A percentile compares a stretch with the other conserved stretches of the same genome.
phyloP scores from a whole-genome alignment of 2,888 invertebrate species.

The Creontiades dilutus region DNA sequence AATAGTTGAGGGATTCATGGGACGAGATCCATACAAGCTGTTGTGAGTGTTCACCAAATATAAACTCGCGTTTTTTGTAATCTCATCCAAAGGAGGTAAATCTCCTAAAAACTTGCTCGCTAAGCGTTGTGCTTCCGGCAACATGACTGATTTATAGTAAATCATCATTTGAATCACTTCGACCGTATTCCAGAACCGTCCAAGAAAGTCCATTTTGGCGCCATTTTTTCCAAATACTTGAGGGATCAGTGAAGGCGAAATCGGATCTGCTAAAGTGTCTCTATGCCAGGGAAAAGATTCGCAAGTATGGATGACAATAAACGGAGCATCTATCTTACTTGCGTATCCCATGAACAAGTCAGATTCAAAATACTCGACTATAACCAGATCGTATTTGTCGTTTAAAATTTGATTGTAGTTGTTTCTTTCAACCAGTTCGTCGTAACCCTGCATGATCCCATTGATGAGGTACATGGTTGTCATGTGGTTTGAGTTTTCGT shows the following conservation, averaged over 20 bases:
- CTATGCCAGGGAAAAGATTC: conserved; percentile 83
- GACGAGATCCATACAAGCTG: conserved; percentile 78
- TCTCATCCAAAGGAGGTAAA: conserved; percentile 78
- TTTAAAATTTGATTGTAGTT: conserved; percentile 58
- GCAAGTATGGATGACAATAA: conserved; percentile 82
- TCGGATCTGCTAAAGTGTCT: conserved; percentile 81
- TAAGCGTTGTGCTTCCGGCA: conserved; percentile 60
- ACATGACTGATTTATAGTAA: conserved; percentile 77
- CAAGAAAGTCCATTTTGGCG: conserved; percentile 55
- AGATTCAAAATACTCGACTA: conserved; percentile 86
- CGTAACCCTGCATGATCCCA: conserved; percentile 38
- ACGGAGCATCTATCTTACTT: conserved; percentile 83
- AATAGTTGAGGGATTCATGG: conserved; percentile 82
- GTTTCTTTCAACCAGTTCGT: conserved; percentile 11
- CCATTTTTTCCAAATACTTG: conserved; percentile 78
- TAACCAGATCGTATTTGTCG: conserved; percentile 82
- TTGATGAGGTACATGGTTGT: conserved; percentile 46
- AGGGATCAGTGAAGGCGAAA: conserved; percentile 79
- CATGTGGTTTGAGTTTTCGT: conserved; percentile 6
- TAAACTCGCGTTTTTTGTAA: conserved; percentile 79
- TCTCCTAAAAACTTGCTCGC: conserved; percentile 75
- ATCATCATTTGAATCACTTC: conserved; percentile 77
- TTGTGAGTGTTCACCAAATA: conserved; percentile 80
- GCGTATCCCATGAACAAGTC: conserved; percentile 86
- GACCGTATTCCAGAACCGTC: conserved; percentile 80